These are phyloP conservation scores for Pherbina coryleti DNA, from an alignment of 2,888 invertebrate genomes.

Conservation along the genomic window DNA sequence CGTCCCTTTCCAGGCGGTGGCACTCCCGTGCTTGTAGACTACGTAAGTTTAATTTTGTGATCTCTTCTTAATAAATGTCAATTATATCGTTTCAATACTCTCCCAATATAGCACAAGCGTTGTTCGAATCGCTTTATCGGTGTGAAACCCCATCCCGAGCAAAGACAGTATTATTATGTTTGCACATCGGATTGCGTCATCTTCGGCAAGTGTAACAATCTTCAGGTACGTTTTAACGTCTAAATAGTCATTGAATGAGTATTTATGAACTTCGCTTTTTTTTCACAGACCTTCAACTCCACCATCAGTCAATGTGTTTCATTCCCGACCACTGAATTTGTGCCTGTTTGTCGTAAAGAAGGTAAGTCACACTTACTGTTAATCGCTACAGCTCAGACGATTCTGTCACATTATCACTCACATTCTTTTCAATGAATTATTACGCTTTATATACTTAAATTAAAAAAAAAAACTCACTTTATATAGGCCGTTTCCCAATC, in stretches of 20 bases:
- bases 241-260: not conserved
- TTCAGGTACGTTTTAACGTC: slow-evolving; percentile 58
- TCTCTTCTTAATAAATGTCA: not conserved
- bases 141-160: slow-evolving; percentile 66
- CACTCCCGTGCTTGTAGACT: slow-evolving; percentile 62
- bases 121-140: slow-evolving; percentile 65
- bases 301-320: slow-evolving; percentile 57
- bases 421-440: not conserved
- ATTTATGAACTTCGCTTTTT: not conserved
- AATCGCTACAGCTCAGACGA: not conserved
- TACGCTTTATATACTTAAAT: not conserved
- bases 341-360: slow-evolving; percentile 55
- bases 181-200: slow-evolving; percentile 68
- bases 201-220: slow-evolving; percentile 66
- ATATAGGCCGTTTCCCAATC: slow-evolving; percentile 64
- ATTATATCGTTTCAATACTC: slow-evolving; percentile 28
- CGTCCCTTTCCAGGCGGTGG: slow-evolving; percentile 69
- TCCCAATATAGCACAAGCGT: slow-evolving; percentile 58
- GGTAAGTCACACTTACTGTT: slow-evolving; percentile 42
- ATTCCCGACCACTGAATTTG: slow-evolving; percentile 53
- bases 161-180: slow-evolving; percentile 68
- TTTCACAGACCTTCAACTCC: slow-evolving; percentile 57
- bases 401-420: not conserved
- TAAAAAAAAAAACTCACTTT: not conserved
- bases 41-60: slow-evolving; percentile 54